Evolutionary conservation across 2,797 vertebrate species (phyloP), one percentile per base, ranked within the genome.

Genomic region (Hylomyscus alleni): DNA sequence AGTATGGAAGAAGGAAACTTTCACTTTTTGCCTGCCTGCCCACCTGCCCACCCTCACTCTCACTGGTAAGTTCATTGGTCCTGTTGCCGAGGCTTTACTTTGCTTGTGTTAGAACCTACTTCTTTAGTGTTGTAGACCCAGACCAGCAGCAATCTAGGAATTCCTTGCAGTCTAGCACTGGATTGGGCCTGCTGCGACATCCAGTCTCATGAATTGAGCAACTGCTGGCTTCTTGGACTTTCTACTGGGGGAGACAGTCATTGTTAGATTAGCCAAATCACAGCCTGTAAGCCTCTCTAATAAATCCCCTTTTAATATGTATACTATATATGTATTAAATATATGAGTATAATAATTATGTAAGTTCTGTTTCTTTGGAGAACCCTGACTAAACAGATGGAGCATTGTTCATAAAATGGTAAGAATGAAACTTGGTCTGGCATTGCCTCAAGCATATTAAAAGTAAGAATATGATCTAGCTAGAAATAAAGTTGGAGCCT

Each of bases 391-490:
- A 83, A 83, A 62, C 26, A 20, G 40, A 44, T 67, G 90, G 67
- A 87, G 80, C 5, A 82, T 67, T 87, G 40, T 93, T 89, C 24
- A 78, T 96, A 62, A 0, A 86, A 0, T 78, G 31, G 81, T 89
- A 80, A 96, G 44, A 95, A 90, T 91, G 69, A 96, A 87, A 91
- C 9, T 37, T 94, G 24, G 47, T 54, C 50, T 94, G 90, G 52
- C 54, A 94, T 87, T 90, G 82, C 77, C 60, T 91, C 40, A 90
- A n/a, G 40, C 58, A 75, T 89, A 88, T 85, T 52, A 31, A 93
- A 95, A 85, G 91, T 62, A 89, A 84, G 85, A 89, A 96, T 94
- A 91, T 29, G 58, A 86, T 84, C 31, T 95, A 69, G 31, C 50
- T 72, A 96, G 75, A 96, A 92, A 62, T 89, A 14, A 62, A 92